Base-by-base conservation (phyloP, 2,113 vertebrate species). In the Podiceps cristatus region DNA sequence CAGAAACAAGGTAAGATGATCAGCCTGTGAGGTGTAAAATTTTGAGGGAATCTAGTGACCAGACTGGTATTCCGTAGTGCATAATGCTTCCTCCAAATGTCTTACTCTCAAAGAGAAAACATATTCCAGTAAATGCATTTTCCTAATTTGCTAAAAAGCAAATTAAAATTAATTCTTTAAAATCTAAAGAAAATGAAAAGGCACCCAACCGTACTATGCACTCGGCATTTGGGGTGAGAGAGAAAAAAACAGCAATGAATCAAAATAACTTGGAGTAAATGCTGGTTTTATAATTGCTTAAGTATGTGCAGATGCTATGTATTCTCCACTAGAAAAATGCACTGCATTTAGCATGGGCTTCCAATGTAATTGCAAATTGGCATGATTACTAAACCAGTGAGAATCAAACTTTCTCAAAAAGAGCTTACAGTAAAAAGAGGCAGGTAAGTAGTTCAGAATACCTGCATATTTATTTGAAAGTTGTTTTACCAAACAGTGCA, bases 401-500 rank as follows among this genome's bases (percentile, higher is more conserved):
- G 18, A 74, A 64, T 56, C 47, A 37, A 9, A 33, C 52, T 60
- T 40, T 55, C 47, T n/a, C 23, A 37, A 18, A 62, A 68, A 49
- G 42, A 52, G 11, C 42, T 78, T 6, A 31, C 24, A 53, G 23
- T 52, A 29, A 56, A 44, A 55, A 50, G 60, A 69, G 24, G 12
- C 4, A 23, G 18, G 15, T 31, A 45, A 55, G 35, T 20, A 66
- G 15, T 35, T 50, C 31, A 75, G 20, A 62, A 78, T 49, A 50
- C 29, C 25, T 18, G 2, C 6, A 3, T 56, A 11, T 86, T 78
- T 68, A n/a, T 15, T 9, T 28, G 13, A 37, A 86, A 75, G 11
- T 29, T 80, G 10, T 35, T 63, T 45, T 79, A 50, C 50, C 0
- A 0, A 49, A 17, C 1, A 2, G 18, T 50, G 16, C 17, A 14